A percentile compares a stretch with the other conserved stretches of the same genome.
Conservation (phyloP, 2,113 vertebrate species). For the Calyptommatus sinebrachiatus region DNA sequence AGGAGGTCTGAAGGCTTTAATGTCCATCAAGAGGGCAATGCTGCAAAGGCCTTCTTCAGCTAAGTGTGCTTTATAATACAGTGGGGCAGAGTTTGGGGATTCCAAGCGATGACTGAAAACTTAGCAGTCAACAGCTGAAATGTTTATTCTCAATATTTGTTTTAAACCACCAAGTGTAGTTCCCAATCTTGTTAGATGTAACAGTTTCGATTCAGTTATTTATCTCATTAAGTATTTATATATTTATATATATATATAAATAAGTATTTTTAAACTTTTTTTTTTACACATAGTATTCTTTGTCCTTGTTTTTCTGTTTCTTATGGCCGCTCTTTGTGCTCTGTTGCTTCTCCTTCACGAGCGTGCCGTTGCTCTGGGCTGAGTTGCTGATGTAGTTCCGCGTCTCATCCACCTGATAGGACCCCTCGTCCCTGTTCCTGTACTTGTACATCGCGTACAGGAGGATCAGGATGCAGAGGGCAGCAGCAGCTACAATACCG, state of each 20-base stretch:
- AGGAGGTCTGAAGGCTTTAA: slow-evolving; percentile 82
- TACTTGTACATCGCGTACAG: slow-evolving; percentile 99
- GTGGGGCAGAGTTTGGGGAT: slow-evolving; percentile 84
- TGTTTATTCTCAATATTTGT: slow-evolving; percentile 71
- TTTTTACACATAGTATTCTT: slow-evolving; percentile 97
- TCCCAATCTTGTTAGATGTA: slow-evolving; percentile 72
- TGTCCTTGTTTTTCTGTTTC: slow-evolving; percentile 99
- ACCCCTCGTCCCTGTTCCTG: slow-evolving; percentile 99
- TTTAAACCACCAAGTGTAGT: slow-evolving; percentile 78
- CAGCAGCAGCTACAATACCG: slow-evolving; percentile 99
- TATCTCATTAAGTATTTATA: slow-evolving; percentile 63
- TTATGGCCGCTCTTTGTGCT: slow-evolving; percentile 93
- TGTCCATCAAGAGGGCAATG: slow-evolving; percentile 67
- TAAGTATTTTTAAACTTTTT: slow-evolving; percentile 50
- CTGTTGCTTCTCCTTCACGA: slow-evolving; percentile 96
- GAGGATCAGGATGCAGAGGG: slow-evolving; percentile 99
- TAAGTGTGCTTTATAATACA: slow-evolving; percentile 96
- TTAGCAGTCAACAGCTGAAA: slow-evolving; percentile 64
- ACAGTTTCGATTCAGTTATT: slow-evolving; percentile 70
- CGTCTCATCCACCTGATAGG: slow-evolving; percentile 99
- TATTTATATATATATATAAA: slow-evolving; percentile 69
- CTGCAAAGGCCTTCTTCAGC: slow-evolving; percentile 61
- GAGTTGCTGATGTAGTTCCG: slow-evolving; percentile 99
- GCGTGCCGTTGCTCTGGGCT: slow-evolving; percentile 96
- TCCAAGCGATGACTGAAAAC: slow-evolving; percentile 72